phyloP scores from a whole-genome alignment of 2,113 vertebrate genomes.

The Eleginops maclovinus region DNA sequence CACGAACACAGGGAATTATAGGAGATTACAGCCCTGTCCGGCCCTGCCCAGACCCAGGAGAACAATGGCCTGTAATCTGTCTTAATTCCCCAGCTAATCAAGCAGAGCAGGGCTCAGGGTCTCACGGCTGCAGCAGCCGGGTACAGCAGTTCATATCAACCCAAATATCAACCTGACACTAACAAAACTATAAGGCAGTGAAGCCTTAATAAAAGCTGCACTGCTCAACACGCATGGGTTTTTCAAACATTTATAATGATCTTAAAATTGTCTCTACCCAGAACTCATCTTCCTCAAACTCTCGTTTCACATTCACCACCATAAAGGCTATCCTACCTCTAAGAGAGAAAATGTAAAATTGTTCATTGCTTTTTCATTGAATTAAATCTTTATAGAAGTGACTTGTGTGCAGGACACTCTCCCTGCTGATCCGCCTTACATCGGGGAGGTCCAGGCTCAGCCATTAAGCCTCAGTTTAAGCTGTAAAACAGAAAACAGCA shows the following conservation, averaged over 20 bases:
- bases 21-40: slow-evolving; percentile 71
- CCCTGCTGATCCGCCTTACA: slow-evolving; percentile 40
- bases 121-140: slow-evolving; percentile 14
- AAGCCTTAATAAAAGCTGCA: slow-evolving; percentile 15
- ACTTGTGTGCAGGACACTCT: slow-evolving; percentile 22
- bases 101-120: slow-evolving; percentile 48
- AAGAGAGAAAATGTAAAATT: slow-evolving; percentile 15
- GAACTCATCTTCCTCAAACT: slow-evolving; percentile 18
- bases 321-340: slow-evolving; percentile 14
- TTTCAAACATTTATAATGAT: slow-evolving; percentile 36
- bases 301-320: slow-evolving; percentile 29
- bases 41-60: slow-evolving; percentile 51
- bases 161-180: slow-evolving; percentile 37
- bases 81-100: slow-evolving; percentile 80
- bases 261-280: neutral
- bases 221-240: slow-evolving; percentile 16
- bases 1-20: slow-evolving; percentile 74
- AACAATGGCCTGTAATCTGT: slow-evolving; percentile 80
- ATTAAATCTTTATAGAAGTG: slow-evolving; percentile 35
- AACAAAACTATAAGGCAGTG: slow-evolving; percentile 26
- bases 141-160: slow-evolving; percentile 38
- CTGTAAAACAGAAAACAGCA: slow-evolving; percentile 55
- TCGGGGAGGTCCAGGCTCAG: slow-evolving; percentile 28
- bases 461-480: slow-evolving; percentile 52
- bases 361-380: slow-evolving; percentile 36